Percentiles rank a stretch among this genome's conserved stretches.
Conservation (phyloP, 2,113 vertebrate genomes). For the Zosterops lateralis region DNA sequence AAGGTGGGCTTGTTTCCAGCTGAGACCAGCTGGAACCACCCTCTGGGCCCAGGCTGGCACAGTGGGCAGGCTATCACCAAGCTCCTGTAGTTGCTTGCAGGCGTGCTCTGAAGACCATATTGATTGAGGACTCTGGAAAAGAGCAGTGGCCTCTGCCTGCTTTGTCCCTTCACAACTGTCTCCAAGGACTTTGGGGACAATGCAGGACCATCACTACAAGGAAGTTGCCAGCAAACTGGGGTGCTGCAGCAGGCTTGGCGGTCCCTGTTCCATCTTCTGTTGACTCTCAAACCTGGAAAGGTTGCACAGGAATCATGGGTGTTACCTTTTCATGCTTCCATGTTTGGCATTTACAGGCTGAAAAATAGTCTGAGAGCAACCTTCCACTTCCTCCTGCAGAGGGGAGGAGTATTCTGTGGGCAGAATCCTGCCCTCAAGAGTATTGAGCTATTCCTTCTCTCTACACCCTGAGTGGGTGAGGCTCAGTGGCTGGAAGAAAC, state of each 20-base stretch:
- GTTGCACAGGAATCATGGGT: fast-evolving
- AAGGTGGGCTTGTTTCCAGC: background rate
- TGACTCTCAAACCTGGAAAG: background rate
- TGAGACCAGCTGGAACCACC: background rate
- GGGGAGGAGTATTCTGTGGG: background rate
- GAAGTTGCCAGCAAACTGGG: background rate
- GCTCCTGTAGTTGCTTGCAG: background rate
- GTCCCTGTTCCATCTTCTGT: background rate
- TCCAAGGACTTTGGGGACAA: fast-evolving
- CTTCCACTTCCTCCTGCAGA: background rate
- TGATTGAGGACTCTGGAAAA: background rate
- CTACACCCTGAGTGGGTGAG: background rate
- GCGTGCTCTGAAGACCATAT: background rate
- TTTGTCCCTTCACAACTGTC: background rate
- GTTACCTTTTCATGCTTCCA: background rate
- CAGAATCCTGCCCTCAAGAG: background rate
- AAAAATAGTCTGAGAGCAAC: background rate
- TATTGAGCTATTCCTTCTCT: background rate
- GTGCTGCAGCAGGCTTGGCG: background rate
- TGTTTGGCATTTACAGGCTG: background rate
- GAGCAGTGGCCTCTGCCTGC: background rate
- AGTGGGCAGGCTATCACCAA: background rate
- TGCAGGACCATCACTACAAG: background rate
- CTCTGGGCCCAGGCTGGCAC: background rate
- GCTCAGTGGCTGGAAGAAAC: background rate